Evolutionary conservation across 1,140 invertebrate genomes (phyloP), one percentile per base, ranked within the genome.

Genomic region (Hypsibius dujardini): DNA sequence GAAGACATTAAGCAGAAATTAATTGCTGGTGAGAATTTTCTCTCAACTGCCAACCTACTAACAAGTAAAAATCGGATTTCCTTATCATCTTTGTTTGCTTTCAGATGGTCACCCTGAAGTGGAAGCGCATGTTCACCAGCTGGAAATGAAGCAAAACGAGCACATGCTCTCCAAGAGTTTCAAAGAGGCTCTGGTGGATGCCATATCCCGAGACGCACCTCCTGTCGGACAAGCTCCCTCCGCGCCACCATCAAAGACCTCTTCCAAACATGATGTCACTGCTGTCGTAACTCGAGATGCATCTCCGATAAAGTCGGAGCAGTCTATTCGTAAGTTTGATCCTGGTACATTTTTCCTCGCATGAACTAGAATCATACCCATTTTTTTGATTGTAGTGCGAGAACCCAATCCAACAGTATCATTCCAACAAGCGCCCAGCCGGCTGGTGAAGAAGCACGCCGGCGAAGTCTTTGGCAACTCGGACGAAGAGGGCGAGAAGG

Each of bases 1-100:
- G 62, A 67, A 67, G 62, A 67, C 12, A 3, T 67, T 12, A 67
- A 67, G 42, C 62, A 67, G 62, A 12, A 42, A 67, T 42, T 67
- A 42, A 7, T 67, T 3, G 62, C 7, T n/a, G 50, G n/a, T n/a
- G n/a, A n/a, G n/a, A n/a, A n/a, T n/a, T n/a, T n/a, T n/a, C n/a
- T n/a, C n/a, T n/a, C n/a, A n/a, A n/a, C n/a, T n/a, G n/a, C n/a
- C n/a, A n/a, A n/a, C n/a, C n/a, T n/a, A n/a, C n/a, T n/a, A n/a
- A n/a, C n/a, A n/a, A n/a, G n/a, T n/a, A n/a, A n/a, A n/a, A n/a
- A n/a, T n/a, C n/a, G n/a, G n/a, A n/a, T n/a, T n/a, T n/a, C n/a
- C n/a, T n/a, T n/a, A n/a, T n/a, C n/a, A n/a, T n/a, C n/a, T n/a
- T n/a, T n/a, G n/a, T n/a, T n/a, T n/a, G n/a, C n/a, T n/a, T n/a